phyloP scores from a whole-genome alignment of 1,140 invertebrate species.

The Drosophila lacteicornis region DNA sequence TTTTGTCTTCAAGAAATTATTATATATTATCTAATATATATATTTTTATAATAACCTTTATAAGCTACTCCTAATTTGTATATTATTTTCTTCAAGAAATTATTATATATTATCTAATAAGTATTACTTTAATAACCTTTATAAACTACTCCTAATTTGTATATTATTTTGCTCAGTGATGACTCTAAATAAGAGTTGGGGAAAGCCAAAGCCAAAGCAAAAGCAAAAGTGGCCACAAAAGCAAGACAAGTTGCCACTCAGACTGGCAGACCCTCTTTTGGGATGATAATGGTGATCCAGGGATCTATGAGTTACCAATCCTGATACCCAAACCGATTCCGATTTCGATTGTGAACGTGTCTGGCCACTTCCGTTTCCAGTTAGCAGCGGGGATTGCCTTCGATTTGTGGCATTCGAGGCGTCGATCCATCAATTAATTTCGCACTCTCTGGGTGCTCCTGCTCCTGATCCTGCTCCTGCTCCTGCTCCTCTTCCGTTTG shows the following conservation, averaged over 20 bases:
- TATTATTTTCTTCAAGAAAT: too few relatives aligned
- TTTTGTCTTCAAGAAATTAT: too few relatives aligned
- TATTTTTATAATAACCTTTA: too few relatives aligned
- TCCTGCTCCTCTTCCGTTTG: not conserved
- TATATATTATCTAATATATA: too few relatives aligned
- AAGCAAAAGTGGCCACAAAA: slow-evolving; percentile 48
- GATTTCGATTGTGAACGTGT: slow-evolving; percentile 50
- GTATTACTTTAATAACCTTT: too few relatives aligned
- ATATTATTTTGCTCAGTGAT: not conserved
- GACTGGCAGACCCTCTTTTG: slow-evolving; percentile 8
- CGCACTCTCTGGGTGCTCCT: slow-evolving; percentile 45
- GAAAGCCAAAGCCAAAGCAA: slow-evolving; percentile 13
- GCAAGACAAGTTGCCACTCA: slow-evolving; percentile 30
- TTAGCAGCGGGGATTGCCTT: slow-evolving; percentile 6
- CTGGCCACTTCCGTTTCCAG: slow-evolving; percentile 70
- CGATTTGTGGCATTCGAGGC: slow-evolving; percentile 37
- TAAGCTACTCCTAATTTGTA: too few relatives aligned
- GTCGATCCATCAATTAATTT: slow-evolving; percentile 70
- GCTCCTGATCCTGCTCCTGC: not conserved
- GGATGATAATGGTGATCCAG: not conserved
- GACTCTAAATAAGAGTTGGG: not conserved
- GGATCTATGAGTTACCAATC: not conserved
- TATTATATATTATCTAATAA: too few relatives aligned
- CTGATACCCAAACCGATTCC: not conserved
- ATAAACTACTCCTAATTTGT: not conserved